These are phyloP conservation scores for Psilanteris sp. DNA, from an alignment of 1,140 invertebrate species.

Conservation along the genomic window DNA sequence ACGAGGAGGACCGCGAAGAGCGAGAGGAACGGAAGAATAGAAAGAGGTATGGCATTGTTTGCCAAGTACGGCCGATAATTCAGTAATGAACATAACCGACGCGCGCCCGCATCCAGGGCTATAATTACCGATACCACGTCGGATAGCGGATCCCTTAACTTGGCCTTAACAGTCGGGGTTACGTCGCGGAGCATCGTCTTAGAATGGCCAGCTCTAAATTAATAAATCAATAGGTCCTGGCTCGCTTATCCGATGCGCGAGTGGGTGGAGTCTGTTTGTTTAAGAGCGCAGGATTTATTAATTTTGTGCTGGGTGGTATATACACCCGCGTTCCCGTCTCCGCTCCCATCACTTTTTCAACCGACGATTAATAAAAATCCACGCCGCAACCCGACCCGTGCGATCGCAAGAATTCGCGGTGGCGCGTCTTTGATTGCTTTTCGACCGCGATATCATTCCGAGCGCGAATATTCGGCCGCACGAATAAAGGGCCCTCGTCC, in stretches of 20 bases:
- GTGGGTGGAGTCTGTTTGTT: slow-evolving; percentile 80
- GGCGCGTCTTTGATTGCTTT: slow-evolving; percentile 6
- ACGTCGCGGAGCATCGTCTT: slow-evolving; percentile 67
- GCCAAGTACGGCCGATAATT: slow-evolving; percentile 78
- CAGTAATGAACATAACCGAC: slow-evolving; percentile 79
- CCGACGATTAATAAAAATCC: slow-evolving; percentile 45
- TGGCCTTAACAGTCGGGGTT: slow-evolving; percentile 69
- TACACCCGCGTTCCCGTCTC: slow-evolving; percentile 62
- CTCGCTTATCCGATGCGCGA: slow-evolving; percentile 76
- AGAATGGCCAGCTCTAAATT: slow-evolving; percentile 80
- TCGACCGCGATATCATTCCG: too few species aligned
- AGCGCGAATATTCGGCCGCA: too few species aligned
- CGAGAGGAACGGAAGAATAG: slow-evolving; percentile 49
- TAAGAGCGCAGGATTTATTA: slow-evolving; percentile 79
- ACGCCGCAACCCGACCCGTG: slow-evolving; percentile 39
- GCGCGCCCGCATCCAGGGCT: slow-evolving; percentile 77
- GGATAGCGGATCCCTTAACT: slow-evolving; percentile 79
- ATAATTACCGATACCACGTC: slow-evolving; percentile 80
- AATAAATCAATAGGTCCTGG: slow-evolving; percentile 77
- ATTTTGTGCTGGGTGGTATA: slow-evolving; percentile 78
- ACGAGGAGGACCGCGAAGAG: slow-evolving; percentile 22
- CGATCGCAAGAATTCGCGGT: slow-evolving; percentile 23
- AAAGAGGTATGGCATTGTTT: slow-evolving; percentile 75
- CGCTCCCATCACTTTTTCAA: slow-evolving; percentile 46
- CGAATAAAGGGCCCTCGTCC: too few species aligned